These are phyloP conservation scores for Amiota mariae DNA, from an alignment of 2,888 invertebrate species.

Conservation along the genomic window DNA sequence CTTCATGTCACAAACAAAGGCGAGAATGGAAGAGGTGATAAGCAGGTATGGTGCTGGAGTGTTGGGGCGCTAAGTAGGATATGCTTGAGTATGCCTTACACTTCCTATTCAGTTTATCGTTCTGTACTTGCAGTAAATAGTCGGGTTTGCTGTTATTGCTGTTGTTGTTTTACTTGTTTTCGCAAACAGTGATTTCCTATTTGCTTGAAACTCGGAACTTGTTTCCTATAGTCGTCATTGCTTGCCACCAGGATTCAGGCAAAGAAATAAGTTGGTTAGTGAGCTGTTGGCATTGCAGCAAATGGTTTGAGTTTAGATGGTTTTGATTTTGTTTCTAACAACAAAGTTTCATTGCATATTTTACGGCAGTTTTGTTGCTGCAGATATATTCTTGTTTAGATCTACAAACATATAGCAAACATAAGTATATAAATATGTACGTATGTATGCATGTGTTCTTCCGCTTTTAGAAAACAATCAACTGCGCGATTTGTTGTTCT, in stretches of 20 bases:
- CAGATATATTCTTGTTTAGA: slow-evolving; percentile 45
- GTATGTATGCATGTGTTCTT: no score
- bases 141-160: slow-evolving; percentile 19
- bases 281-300: slow-evolving; percentile 31
- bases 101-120: slow-evolving; percentile 60
- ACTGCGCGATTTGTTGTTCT: slow-evolving; percentile 62
- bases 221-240: no score
- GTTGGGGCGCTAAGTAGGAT: slow-evolving; percentile 40
- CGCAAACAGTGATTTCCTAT: slow-evolving; percentile 61
- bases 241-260: no score
- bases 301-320: not conserved
- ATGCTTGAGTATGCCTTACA: slow-evolving; percentile 68
- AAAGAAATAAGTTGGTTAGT: not conserved
- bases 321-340: not conserved
- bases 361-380: slow-evolving; percentile 58
- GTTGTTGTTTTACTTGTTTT: slow-evolving; percentile 45
- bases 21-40: no score
- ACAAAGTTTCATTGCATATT: slow-evolving; percentile 65
- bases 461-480: slow-evolving; percentile 56
- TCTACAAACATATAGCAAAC: not conserved
- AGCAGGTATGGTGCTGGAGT: no score
- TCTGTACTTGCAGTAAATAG: slow-evolving; percentile 11
- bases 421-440: not conserved
- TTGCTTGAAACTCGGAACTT: slow-evolving; percentile 33
- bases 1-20: no score